Conservation (phyloP, 2,888 invertebrate genomes). For the Napeogenes sylphis region DNA sequence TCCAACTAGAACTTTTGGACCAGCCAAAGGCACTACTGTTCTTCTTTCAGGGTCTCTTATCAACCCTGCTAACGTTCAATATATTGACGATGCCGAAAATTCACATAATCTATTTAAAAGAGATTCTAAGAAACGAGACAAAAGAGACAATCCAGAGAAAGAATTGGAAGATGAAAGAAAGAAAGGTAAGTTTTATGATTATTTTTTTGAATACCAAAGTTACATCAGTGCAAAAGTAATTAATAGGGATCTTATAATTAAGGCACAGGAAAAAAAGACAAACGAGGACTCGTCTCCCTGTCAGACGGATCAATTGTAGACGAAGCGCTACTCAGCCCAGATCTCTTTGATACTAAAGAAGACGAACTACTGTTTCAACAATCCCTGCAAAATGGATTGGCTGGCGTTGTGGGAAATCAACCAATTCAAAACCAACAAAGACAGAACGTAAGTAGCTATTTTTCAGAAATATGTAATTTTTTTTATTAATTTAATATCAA, state of each 20-base stretch:
- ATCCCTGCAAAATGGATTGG: slow-evolving; percentile 80
- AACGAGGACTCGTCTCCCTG: slow-evolving; percentile 81
- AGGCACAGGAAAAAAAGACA: slow-evolving; percentile 72
- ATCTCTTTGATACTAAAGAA: slow-evolving; percentile 49
- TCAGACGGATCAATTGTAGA: slow-evolving; percentile 84
- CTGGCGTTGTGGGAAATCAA: slow-evolving; percentile 82
- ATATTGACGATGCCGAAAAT: slow-evolving; percentile 73
- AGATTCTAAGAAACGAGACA: slow-evolving; percentile 63
- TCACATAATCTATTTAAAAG: slow-evolving; percentile 74
- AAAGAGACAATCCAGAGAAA: slow-evolving; percentile 71
- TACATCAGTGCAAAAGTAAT: background rate
- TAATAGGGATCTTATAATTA: slow-evolving; percentile 29
- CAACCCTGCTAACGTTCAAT: slow-evolving; percentile 80
- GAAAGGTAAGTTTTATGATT: slow-evolving; percentile 41
- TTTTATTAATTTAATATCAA: too few relatives aligned
- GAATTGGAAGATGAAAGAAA: slow-evolving; percentile 50
- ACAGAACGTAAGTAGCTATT: slow-evolving; percentile 66
- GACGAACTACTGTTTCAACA: slow-evolving; percentile 70
- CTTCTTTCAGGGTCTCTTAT: slow-evolving; percentile 64
- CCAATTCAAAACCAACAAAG: slow-evolving; percentile 80
- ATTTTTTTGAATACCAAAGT: background rate
- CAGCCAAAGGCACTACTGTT: slow-evolving; percentile 57
- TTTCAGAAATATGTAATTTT: background rate
- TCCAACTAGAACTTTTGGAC: slow-evolving; percentile 43
- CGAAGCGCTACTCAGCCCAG: slow-evolving; percentile 74